A percentile compares a stretch with the other conserved stretches of the same genome.
Conservation (phyloP, 1,140 invertebrate species). For the Ceratitis capitata region DNA sequence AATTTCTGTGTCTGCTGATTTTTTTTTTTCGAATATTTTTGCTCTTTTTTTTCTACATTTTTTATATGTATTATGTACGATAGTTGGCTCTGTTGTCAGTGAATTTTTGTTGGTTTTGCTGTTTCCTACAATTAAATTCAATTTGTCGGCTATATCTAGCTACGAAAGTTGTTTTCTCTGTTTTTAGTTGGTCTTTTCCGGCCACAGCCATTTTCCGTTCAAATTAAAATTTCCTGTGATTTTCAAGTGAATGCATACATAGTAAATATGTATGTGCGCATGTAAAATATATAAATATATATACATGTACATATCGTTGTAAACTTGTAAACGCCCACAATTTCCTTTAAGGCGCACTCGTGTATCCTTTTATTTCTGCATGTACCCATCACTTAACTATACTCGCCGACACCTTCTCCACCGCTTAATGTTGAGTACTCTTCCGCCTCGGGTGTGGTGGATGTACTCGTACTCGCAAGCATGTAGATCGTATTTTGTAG, state of each 20-base stretch:
- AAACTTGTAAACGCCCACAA: background rate
- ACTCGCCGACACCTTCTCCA: background rate
- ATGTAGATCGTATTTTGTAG: too few species aligned
- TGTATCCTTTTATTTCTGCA: background rate
- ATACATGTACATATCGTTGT: background rate
- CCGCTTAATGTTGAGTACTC: background rate
- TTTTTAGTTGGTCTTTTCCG: slow-evolving; percentile 24
- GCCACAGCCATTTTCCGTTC: slow-evolving; percentile 28
- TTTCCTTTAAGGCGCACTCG: background rate
- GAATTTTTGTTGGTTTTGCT: background rate
- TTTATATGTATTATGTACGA: background rate
- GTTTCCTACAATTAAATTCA: slow-evolving; percentile 34
- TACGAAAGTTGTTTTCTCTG: background rate
- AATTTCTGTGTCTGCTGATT: too few species aligned
- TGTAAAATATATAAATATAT: background rate
- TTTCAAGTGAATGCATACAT: background rate
- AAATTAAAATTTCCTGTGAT: slow-evolving; percentile 28
- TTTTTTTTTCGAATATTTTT: background rate
- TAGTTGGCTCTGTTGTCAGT: background rate
- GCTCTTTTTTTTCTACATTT: background rate
- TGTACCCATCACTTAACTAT: slow-evolving; percentile 1
- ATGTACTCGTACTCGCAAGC: background rate
- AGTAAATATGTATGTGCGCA: background rate
- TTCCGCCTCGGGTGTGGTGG: background rate
- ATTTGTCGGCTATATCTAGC: slow-evolving; percentile 16